Evolutionary conservation across 2,797 vertebrate species (phyloP).

Genomic region (Chlorospingus semifuscus): DNA sequence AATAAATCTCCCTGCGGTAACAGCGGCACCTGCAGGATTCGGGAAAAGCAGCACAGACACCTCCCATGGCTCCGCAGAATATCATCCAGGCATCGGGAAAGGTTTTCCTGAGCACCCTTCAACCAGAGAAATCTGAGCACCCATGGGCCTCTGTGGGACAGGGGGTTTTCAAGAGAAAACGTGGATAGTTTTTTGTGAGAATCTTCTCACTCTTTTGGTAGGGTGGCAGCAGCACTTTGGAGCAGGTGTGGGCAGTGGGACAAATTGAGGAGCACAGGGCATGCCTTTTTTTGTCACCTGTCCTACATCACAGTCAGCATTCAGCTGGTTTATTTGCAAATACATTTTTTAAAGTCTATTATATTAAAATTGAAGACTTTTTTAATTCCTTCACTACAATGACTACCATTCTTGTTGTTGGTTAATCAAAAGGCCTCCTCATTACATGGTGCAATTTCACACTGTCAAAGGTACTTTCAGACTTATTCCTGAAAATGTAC

Average conservation of each 20-base stretch:
- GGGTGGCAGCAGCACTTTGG: not conserved
- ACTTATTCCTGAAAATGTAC: not conserved
- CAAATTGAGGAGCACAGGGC: not conserved
- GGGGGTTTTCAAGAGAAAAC: not conserved
- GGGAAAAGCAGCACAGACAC: not conserved
- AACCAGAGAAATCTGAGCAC: not conserved
- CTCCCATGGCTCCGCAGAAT: not conserved
- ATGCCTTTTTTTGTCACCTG: not conserved
- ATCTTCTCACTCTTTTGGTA: not conserved
- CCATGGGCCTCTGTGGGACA: not conserved
- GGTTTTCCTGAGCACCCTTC: not conserved
- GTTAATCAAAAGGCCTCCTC: not conserved
- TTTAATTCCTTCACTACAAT: not conserved
- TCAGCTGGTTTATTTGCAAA: not conserved
- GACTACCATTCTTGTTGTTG: not conserved
- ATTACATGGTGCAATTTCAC: not conserved
- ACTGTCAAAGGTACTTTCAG: not conserved
- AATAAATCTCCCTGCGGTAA: not conserved
- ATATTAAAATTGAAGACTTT: not conserved
- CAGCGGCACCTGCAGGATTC: slow-evolving; percentile 39
- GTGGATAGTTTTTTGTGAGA: not conserved
- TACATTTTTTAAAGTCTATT: not conserved
- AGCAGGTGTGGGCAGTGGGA: not conserved
- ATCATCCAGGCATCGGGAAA: not conserved
- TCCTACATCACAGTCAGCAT: not conserved